These are phyloP conservation scores for Leptinotarsa peninsularis DNA, from an alignment of 2,888 invertebrate species.

Conservation along the genomic window DNA sequence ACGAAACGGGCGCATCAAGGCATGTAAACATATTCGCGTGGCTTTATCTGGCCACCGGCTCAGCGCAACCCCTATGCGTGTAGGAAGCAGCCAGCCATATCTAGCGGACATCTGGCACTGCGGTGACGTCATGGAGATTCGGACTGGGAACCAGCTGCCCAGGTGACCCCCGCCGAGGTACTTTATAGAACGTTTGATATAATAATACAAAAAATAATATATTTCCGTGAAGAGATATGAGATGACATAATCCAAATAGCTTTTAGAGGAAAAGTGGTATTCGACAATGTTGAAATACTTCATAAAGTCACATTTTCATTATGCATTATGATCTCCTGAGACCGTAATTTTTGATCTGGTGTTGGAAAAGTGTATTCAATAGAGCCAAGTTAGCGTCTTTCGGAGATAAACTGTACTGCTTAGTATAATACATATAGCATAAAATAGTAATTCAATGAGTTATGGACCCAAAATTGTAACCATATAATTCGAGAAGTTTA, in stretches of 20 bases:
- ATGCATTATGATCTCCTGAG: too few relatives aligned
- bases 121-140: slow-evolving; percentile 44
- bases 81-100: slow-evolving; percentile 44
- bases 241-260: neutral
- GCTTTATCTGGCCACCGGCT: slow-evolving; percentile 38
- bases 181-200: neutral
- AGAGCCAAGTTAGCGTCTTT: too few relatives aligned
- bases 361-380: too few relatives aligned
- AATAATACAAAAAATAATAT: neutral
- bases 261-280: too few relatives aligned
- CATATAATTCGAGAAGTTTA: too few relatives aligned
- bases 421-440: too few relatives aligned
- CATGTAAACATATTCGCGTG: slow-evolving; percentile 52
- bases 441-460: too few relatives aligned
- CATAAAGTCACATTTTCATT: too few relatives aligned
- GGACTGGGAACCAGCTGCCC: slow-evolving; percentile 40
- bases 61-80: slow-evolving; percentile 35
- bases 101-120: slow-evolving; percentile 47
- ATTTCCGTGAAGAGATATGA: neutral
- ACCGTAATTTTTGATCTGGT: too few relatives aligned
- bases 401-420: too few relatives aligned
- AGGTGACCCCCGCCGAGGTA: slow-evolving; percentile 43
- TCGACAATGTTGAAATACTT: too few relatives aligned
- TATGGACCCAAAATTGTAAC: too few relatives aligned
- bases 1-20: slow-evolving; percentile 29